Evolutionary conservation across 2,888 invertebrate genomes (phyloP).

Genomic region (Limnephilus rhombicus): DNA sequence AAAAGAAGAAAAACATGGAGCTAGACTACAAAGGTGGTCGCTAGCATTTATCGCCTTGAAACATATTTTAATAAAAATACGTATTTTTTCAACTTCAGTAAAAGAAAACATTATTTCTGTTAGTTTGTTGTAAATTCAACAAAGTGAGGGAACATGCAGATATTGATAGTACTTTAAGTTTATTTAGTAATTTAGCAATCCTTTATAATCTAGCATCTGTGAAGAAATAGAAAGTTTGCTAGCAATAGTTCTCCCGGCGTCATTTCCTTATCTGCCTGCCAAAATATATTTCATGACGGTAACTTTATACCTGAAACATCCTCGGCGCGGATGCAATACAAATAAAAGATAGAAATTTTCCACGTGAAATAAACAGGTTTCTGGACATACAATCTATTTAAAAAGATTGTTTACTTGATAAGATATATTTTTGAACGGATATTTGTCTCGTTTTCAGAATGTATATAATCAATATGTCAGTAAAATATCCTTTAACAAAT

Average conservation of each 20-base stretch:
- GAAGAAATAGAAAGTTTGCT: constrained; percentile 49
- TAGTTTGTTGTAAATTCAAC: background rate
- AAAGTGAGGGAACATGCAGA: background rate
- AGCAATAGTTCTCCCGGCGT: constrained; percentile 75
- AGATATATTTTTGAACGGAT: background rate
- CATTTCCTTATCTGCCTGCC: constrained; percentile 79
- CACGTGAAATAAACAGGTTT: constrained; percentile 61
- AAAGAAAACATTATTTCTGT: background rate
- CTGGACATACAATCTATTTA: background rate
- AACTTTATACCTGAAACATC: constrained; percentile 66
- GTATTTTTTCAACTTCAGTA: background rate
- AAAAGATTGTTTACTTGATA: background rate
- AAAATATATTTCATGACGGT: constrained; percentile 78
- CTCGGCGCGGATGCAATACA: constrained; percentile 54
- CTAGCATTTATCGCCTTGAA: background rate
- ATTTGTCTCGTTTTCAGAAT: background rate
- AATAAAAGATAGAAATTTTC: constrained; percentile 64
- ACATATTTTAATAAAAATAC: background rate
- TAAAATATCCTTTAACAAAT: too few relatives aligned
- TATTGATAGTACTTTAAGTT: background rate
- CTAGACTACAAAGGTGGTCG: background rate
- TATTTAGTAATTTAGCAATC: background rate
- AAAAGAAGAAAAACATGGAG: background rate
- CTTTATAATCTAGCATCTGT: background rate
- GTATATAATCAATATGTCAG: background rate